These are phyloP conservation scores for Elmis aenea DNA, from an alignment of 2,888 invertebrate genomes.

Conservation along the genomic window DNA sequence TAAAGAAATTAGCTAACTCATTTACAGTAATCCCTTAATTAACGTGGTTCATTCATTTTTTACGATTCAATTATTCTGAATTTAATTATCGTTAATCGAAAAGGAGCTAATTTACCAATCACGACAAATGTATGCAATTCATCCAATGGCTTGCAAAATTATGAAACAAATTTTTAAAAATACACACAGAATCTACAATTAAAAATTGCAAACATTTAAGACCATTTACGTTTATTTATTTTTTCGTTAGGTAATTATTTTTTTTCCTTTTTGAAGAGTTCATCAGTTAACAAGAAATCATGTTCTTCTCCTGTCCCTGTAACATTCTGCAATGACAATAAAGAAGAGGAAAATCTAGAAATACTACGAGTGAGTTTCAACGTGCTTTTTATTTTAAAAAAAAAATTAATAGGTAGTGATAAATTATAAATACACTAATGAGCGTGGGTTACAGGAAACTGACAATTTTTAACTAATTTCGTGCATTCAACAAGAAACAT, in stretches of 20 bases:
- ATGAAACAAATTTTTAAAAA: too few relatives aligned
- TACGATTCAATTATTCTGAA: not conserved
- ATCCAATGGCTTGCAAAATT: too few relatives aligned
- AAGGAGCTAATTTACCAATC: not conserved
- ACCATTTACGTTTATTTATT: too few relatives aligned
- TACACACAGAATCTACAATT: too few relatives aligned
- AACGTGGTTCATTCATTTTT: not conserved
- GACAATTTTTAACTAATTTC: too few relatives aligned
- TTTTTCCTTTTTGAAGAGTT: constrained; percentile 18
- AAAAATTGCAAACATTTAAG: too few relatives aligned
- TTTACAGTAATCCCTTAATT: constrained; percentile 2
- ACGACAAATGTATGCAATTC: too few relatives aligned
- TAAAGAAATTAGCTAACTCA: constrained; percentile 1
- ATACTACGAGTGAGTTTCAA: constrained; percentile 20
- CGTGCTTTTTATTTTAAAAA: too few relatives aligned
- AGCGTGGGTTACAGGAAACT: too few relatives aligned
- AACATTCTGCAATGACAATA: constrained; percentile 32
- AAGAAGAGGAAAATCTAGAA: constrained; percentile 32
- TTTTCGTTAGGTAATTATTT: constrained; percentile 8
- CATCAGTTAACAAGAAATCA: constrained; percentile 24
- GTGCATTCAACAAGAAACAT: too few relatives aligned
- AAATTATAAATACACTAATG: too few relatives aligned
- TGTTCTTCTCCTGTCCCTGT: constrained; percentile 27
- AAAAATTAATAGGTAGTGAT: too few relatives aligned
- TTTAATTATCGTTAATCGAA: not conserved